Evolutionary conservation across 1,140 invertebrate species (phyloP), one percentile per base, ranked within the genome.

Genomic region (Drosophila willistoni): DNA sequence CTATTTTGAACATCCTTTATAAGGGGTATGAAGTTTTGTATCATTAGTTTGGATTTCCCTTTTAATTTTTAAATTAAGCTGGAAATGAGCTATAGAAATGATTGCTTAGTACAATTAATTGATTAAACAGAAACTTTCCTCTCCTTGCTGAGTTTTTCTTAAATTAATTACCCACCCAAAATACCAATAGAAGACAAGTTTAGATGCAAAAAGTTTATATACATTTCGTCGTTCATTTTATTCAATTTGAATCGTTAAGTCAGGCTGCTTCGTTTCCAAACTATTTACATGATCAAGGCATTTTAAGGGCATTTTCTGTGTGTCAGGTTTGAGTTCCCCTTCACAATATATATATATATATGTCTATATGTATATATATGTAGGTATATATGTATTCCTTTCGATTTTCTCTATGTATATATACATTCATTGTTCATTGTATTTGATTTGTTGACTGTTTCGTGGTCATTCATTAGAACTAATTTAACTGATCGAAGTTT

Each of bases 371-470:
- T 64, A 10, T 63, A 55, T 64, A 64, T 71, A 25, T 66, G 47
- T 51, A 51, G 17, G 10, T 51, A 59, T 39, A 55, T 59, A 13
- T 59, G 56, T 71, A 69, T 51, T 75, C 19, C 39, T 71, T 71
- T 34, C 44, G 63, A 59, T 68, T 56, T 73, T 64, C 39, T 68
- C 25, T 25, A 42, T 64, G 44, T 51, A 22, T 51, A 51, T 51
- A 19, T 51, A 51, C 44, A 39, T 62, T 42, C 60, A 62, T 41
- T 61, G 33, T 71, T 56, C 54, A 65, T 67, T 84, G 64, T 84
- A 77, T 73, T 84, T 73, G 73, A 68, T 84, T 76, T 79, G 67
- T 80, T 77, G 68, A 79, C 70, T 74, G 44, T 63, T 81, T 73
- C 62, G 63, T 76, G 51, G 68, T 79, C 64, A 60, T 63, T 68